Evolutionary conservation across 2,888 invertebrate genomes (phyloP).

Genomic region (Pyrrhosoma nymphula): DNA sequence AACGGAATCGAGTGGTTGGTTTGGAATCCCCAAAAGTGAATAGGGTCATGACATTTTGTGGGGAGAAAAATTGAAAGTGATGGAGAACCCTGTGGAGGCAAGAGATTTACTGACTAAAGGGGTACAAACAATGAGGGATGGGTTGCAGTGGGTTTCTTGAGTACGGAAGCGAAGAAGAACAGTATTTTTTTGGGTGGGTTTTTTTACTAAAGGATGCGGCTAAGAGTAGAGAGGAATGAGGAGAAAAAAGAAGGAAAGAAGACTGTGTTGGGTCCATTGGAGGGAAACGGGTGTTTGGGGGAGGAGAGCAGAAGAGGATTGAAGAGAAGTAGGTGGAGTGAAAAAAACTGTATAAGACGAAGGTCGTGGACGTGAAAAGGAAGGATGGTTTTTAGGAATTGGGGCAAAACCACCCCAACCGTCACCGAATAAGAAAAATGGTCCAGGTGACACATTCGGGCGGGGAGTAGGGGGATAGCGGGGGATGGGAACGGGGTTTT

Average conservation of each 20-base stretch:
- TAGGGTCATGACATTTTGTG: constrained; percentile 64
- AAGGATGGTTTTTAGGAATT: background rate
- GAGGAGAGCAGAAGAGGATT: background rate
- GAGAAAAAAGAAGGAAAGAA: background rate
- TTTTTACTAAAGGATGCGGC: background rate
- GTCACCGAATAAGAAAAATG: background rate
- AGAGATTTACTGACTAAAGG: constrained; percentile 52
- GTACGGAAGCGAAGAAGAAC: background rate
- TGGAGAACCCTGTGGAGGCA: background rate
- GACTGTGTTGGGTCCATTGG: background rate
- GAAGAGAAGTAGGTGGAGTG: background rate
- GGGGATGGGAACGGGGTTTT: background rate
- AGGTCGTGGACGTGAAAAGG: background rate
- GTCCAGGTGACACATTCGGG: background rate
- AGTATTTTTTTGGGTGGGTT: background rate
- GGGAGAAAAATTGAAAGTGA: constrained; percentile 57
- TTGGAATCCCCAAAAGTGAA: constrained; percentile 46
- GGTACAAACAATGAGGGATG: constrained; percentile 4
- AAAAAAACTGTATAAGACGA: background rate
- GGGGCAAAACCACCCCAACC: background rate
- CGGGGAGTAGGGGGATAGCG: background rate
- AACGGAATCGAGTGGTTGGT: constrained; percentile 23
- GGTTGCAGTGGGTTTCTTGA: background rate
- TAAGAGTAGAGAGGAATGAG: background rate
- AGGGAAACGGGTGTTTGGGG: background rate